These are phyloP conservation scores for Ceratina australensis DNA, from an alignment of 1,140 invertebrate species.

Conservation along the genomic window DNA sequence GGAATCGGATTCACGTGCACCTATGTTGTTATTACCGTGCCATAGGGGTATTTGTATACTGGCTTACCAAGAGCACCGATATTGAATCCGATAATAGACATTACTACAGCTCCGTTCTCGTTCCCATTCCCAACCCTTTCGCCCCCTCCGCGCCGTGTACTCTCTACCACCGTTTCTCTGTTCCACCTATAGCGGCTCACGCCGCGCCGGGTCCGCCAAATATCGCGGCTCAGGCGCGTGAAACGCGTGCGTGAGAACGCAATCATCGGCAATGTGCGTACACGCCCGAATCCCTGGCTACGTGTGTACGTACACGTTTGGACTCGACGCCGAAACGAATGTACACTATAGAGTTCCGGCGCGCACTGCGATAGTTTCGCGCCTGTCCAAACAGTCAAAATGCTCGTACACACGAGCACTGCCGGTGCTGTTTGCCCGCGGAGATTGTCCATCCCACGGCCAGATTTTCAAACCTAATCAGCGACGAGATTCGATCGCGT, in stretches of 20 bases:
- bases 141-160: no score
- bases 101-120: conserved; percentile 62
- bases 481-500: conserved; percentile 16
- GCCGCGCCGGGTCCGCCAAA: conserved; percentile 53
- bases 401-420: conserved; percentile 53
- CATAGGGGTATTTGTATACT: conserved; percentile 79
- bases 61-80: conserved; percentile 78
- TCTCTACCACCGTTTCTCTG: conserved; percentile 8
- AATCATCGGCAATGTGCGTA: conserved; percentile 54
- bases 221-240: conserved; percentile 55
- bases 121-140: conserved; percentile 28
- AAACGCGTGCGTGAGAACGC: conserved; percentile 60
- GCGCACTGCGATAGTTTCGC: conserved; percentile 17
- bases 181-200: conserved; percentile 15
- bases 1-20: conserved; percentile 73
- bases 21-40: conserved; percentile 78
- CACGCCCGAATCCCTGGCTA: conserved; percentile 22
- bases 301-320: conserved; percentile 5
- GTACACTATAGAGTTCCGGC: conserved; percentile 18
- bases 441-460: conserved; percentile 26
- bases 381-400: conserved; percentile 55
- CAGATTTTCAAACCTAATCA: conserved; percentile 43
- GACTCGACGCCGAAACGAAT: conserved; percentile 6
- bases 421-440: conserved; percentile 19
- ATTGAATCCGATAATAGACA: conserved; percentile 80